These are phyloP conservation scores for Myripristis jacobus DNA, from an alignment of 2,797 vertebrate genomes.

Conservation along the genomic window DNA sequence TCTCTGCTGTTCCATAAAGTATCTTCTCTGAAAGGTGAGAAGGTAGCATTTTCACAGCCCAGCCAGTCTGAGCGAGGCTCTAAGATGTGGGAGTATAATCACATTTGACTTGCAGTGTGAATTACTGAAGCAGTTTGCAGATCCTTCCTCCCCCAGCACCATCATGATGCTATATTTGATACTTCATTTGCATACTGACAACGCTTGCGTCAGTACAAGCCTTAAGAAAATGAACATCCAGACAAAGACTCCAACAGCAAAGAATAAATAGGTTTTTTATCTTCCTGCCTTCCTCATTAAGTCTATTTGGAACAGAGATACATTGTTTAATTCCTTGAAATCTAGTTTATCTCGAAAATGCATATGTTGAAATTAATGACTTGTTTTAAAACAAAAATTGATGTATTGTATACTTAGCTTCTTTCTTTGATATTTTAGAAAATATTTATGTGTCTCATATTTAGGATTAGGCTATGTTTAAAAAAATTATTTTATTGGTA, in stretches of 20 bases:
- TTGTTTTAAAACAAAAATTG: conserved; percentile 21
- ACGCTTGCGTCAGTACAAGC: conserved; percentile 51
- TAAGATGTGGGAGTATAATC: conserved; percentile 65
- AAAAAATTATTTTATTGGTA: not conserved
- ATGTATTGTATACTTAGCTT: conserved; percentile 23
- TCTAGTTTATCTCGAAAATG: conserved; percentile 47
- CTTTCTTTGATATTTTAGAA: not conserved
- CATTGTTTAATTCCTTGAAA: conserved; percentile 56
- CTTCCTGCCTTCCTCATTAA: conserved; percentile 33
- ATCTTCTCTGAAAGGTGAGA: conserved; percentile 46
- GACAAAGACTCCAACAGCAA: conserved; percentile 47
- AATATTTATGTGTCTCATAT: not conserved
- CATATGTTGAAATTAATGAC: not conserved
- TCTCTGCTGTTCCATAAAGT: conserved; percentile 30
- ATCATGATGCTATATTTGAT: conserved; percentile 60
- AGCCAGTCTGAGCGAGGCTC: conserved; percentile 49
- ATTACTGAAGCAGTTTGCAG: conserved; percentile 47
- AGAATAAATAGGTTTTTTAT: conserved; percentile 19
- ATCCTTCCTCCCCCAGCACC: conserved; percentile 47
- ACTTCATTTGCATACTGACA: conserved; percentile 66
- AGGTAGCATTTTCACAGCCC: conserved; percentile 34
- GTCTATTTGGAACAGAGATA: conserved; percentile 21
- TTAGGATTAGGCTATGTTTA: conserved; percentile 1
- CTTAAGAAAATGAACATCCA: conserved; percentile 63
- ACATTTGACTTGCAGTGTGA: conserved; percentile 71